Evolutionary conservation across 2,797 vertebrate genomes (phyloP).

Genomic region (Nyctalus aviator): DNA sequence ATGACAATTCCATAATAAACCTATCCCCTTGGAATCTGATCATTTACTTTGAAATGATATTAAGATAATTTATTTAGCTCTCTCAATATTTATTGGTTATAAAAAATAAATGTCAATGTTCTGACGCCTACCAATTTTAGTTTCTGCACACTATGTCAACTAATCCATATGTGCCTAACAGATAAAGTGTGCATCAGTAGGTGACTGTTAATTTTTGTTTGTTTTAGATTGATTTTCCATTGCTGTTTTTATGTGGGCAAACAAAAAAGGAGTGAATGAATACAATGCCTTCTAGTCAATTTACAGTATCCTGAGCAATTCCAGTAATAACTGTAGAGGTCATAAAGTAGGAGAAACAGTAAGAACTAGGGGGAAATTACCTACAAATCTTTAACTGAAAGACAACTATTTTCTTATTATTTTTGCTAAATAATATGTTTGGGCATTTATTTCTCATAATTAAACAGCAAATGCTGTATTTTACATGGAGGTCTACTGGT

Average conservation of each 20-base stretch:
- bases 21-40: conserved; percentile 69
- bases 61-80: conserved; percentile 43
- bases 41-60: conserved; percentile 54
- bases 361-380: conserved; percentile 16
- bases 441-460: conserved; percentile 86
- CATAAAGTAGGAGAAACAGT: conserved; percentile 76
- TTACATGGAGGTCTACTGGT: conserved; percentile 86
- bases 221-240: conserved; percentile 73
- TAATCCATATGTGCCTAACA: conserved; percentile 50
- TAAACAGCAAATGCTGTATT: conserved; percentile 86
- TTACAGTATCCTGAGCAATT: conserved; percentile 72
- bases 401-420: background rate
- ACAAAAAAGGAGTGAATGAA: conserved; percentile 69
- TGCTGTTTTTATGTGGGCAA: conserved; percentile 65
- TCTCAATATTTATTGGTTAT: conserved; percentile 39
- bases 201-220: conserved; percentile 75
- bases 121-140: conserved; percentile 31
- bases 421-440: conserved; percentile 74
- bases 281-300: conserved; percentile 56
- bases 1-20: background rate
- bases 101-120: conserved; percentile 48
- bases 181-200: conserved; percentile 37
- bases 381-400: conserved; percentile 59
- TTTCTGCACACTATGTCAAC: background rate
- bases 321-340: conserved; percentile 69